Conservation (phyloP, 2,888 invertebrate species). For the Dyspetes luteomarginatus region DNA sequence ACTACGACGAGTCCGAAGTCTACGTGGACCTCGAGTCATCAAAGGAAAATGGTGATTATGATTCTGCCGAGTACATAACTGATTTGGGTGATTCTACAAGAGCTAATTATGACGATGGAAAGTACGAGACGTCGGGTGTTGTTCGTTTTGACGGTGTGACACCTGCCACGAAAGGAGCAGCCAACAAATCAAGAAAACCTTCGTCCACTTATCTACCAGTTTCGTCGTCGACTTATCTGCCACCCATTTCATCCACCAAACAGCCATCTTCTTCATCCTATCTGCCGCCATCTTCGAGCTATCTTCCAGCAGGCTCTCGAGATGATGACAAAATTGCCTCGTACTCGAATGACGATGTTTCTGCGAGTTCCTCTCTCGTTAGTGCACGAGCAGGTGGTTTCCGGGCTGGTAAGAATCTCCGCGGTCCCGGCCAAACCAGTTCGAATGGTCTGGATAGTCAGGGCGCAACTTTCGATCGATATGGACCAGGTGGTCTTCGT, state of each 20-base stretch:
- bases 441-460: constrained; percentile 68
- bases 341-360: constrained; percentile 36
- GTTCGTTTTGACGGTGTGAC: constrained; percentile 52
- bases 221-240: constrained; percentile 42
- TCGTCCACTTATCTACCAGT: constrained; percentile 63
- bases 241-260: constrained; percentile 45
- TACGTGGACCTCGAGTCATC: constrained; percentile 79
- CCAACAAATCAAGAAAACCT: constrained; percentile 51
- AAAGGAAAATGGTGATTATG: constrained; percentile 65
- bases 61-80: constrained; percentile 62
- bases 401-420: constrained; percentile 65
- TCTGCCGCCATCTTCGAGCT: constrained; percentile 46
- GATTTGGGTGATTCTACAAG: constrained; percentile 18
- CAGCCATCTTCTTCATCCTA: too few species aligned
- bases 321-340: too few species aligned
- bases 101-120: constrained; percentile 10
- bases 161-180: constrained; percentile 14
- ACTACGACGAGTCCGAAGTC: constrained; percentile 81
- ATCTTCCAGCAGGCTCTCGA: constrained; percentile 31
- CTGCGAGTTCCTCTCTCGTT: constrained; percentile 42
- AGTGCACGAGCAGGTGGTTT: constrained; percentile 42
- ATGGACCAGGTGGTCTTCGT: constrained; percentile 87
- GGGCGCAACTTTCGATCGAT: constrained; percentile 85
- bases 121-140: constrained; percentile 60
- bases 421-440: constrained; percentile 52